Percentiles rank a stretch among this genome's conserved stretches.
Conservation (phyloP, 1,140 invertebrate species). For the Zaprionus davidi region DNA sequence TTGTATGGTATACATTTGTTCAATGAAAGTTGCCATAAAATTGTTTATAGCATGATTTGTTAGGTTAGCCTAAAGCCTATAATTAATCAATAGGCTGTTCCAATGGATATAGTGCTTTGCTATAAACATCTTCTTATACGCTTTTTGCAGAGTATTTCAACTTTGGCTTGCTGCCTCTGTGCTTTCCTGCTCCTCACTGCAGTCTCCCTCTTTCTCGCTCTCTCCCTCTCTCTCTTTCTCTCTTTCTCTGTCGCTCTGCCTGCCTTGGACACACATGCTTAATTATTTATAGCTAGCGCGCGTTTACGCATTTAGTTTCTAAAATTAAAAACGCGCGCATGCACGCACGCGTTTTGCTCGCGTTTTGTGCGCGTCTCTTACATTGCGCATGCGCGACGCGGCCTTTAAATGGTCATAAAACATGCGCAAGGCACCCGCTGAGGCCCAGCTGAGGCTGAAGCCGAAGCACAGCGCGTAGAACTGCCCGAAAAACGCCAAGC, state of each 20-base stretch:
- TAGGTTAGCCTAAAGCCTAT: too few relatives aligned
- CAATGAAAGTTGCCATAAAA: neutral
- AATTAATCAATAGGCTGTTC: too few relatives aligned
- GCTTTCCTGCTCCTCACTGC: too few relatives aligned
- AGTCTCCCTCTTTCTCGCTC: neutral
- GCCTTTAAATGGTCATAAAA: conserved; percentile 65
- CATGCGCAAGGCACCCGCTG: conserved; percentile 52
- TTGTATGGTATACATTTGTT: too few relatives aligned
- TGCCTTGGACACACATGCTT: conserved; percentile 12
- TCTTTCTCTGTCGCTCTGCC: neutral
- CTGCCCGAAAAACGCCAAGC: neutral
- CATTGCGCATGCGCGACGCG: conserved; percentile 68
- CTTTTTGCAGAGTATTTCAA: too few relatives aligned
- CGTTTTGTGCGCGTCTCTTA: conserved; percentile 39
- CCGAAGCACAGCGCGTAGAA: neutral
- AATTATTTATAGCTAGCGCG: conserved; percentile 66
- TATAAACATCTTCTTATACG: too few relatives aligned
- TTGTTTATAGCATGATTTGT: neutral
- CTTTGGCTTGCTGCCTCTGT: too few relatives aligned
- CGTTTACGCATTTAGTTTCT: conserved; percentile 70
- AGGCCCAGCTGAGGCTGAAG: neutral
- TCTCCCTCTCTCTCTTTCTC: neutral
- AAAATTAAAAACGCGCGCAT: conserved; percentile 38
- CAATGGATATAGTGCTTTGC: too few relatives aligned
- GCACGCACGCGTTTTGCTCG: conserved; percentile 57